Conservation (phyloP, 2,888 invertebrate genomes). For the Hipparchia semele region DNA sequence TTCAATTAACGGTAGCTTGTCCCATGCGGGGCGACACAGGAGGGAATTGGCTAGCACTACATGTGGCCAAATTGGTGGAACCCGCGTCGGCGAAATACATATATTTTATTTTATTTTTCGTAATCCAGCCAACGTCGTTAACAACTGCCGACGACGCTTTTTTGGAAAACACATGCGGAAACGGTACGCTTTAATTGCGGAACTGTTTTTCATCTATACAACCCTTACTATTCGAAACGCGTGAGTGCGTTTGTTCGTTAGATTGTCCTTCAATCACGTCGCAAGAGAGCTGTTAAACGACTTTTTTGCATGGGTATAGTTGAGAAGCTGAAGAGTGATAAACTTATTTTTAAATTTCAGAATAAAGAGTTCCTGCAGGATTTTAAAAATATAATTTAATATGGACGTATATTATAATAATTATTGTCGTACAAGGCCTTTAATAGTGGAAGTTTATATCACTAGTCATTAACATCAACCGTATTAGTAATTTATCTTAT, state of each 20-base stretch:
- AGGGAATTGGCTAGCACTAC: slow-evolving; percentile 62
- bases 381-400: too few relatives aligned
- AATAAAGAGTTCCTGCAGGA: too few relatives aligned
- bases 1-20: slow-evolving; percentile 78
- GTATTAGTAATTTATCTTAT: too few relatives aligned
- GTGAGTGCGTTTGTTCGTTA: too few relatives aligned
- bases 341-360: too few relatives aligned
- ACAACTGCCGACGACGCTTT: slow-evolving; percentile 63
- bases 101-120: slow-evolving; percentile 68
- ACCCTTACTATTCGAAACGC: too few relatives aligned
- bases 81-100: slow-evolving; percentile 45
- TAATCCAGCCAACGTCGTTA: slow-evolving; percentile 58
- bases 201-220: slow-evolving; percentile 49
- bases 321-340: too few relatives aligned
- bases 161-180: slow-evolving; percentile 53
- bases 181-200: slow-evolving; percentile 59
- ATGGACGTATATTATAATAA: slow-evolving; percentile 19
- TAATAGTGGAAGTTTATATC: slow-evolving; percentile 19
- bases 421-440: slow-evolving; percentile 25
- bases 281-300: too few relatives aligned
- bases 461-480: neutral
- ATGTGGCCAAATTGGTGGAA: slow-evolving; percentile 63
- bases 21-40: slow-evolving; percentile 53
- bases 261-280: too few relatives aligned
- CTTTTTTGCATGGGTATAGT: too few relatives aligned